Conservation (phyloP, 2,113 vertebrate genomes). For the Perca schrenkii region DNA sequence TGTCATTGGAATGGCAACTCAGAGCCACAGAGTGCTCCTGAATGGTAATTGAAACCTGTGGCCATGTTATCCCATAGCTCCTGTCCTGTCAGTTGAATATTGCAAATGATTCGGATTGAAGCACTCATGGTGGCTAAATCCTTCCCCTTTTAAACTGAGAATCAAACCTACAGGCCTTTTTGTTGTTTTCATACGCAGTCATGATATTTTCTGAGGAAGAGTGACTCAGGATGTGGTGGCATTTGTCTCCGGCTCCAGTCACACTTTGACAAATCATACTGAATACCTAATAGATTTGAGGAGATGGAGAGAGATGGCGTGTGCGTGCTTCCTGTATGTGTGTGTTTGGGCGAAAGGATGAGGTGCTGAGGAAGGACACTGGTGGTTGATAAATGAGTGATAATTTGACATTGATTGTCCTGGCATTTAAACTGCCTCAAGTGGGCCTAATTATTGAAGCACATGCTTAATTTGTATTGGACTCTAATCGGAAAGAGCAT, state of each 20-base stretch:
- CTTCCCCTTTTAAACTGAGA: background rate
- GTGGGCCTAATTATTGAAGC: slow-evolving; percentile 42
- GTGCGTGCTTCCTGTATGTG: background rate
- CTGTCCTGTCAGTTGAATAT: background rate
- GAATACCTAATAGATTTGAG: background rate
- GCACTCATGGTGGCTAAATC: background rate
- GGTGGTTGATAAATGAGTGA: slow-evolving; percentile 27
- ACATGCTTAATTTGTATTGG: slow-evolving; percentile 13
- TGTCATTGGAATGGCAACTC: slow-evolving; percentile 50
- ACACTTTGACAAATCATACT: background rate
- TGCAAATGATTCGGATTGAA: background rate
- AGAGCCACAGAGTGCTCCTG: slow-evolving; percentile 26
- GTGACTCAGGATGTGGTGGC: slow-evolving; percentile 24
- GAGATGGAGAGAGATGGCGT: background rate
- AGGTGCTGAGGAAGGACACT: background rate
- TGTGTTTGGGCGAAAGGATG: background rate
- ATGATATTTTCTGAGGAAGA: slow-evolving; percentile 6
- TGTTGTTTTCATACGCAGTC: background rate
- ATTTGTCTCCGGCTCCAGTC: slow-evolving; percentile 21
- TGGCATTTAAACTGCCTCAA: slow-evolving; percentile 35
- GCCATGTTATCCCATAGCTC: slow-evolving; percentile 4
- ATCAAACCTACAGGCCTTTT: background rate
- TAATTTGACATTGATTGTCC: slow-evolving; percentile 56
- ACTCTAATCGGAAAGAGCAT: slow-evolving; percentile 12
- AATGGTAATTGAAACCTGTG: slow-evolving; percentile 45